Evolutionary conservation across 2,888 invertebrate species (phyloP), one percentile per base, ranked within the genome.

Genomic region (Archips crataeganus): DNA sequence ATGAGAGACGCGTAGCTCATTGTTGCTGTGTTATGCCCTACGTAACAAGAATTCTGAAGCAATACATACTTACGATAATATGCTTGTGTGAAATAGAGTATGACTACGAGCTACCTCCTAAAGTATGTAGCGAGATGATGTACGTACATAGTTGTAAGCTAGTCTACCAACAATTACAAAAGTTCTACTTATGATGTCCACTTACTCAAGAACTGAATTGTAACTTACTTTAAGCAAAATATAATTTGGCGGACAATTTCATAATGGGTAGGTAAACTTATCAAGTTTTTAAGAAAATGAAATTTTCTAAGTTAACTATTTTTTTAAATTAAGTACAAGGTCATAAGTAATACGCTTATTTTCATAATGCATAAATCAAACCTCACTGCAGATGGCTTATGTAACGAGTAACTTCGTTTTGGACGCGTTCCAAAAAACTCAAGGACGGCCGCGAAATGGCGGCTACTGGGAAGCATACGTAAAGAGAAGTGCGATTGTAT

Each of bases 311-410:
- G 5, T 39, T 6, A 5, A 39, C 11, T 11, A 11, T 45, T 45
- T 62, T 45, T 62, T 32, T 32, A 2, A 61, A n/a, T 15, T 34
- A 49, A 64, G 34, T 47, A 47, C 68, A 68, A 64, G 63, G 64
- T 36, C 15, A 34, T 13, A 70, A 42, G 23, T 47, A 59, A 60
- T n/a, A 42, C n/a, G 34, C 51, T 61, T 36, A 72, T 67, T 64
- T 64, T 59, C 59, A 65, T 65, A 74, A 69, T 54, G 42, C 54
- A 51, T 65, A 61, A 74, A 60, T 65, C 57, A 63, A 72, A 73
- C 60, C 51, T 10, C 70, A 74, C 74, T 74, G 74, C 74, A 74
- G 74, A 74, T 70, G 65, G 65, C 60, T 74, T 74, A 74, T 36
- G 69, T 74, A 74, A 70, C 70, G 61, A 64, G 59, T 34, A 60